Evolutionary conservation across 2,888 invertebrate species (phyloP).

Genomic region (Xylophagus ater): DNA sequence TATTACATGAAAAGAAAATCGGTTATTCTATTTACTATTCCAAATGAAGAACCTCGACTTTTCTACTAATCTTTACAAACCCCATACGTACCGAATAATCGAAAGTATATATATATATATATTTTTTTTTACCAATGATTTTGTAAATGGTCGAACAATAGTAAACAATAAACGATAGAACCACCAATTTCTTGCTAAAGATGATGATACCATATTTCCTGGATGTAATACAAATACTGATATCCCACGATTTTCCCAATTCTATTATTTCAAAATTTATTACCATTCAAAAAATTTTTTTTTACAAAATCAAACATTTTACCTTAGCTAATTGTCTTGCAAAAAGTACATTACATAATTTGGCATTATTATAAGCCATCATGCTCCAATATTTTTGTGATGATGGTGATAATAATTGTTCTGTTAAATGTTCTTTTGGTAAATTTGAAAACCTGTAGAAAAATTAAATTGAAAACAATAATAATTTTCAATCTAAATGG

Average conservation of each 20-base stretch:
- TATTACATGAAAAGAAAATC: no score
- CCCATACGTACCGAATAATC: conserved; percentile 4
- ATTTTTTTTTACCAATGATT: conserved; percentile 59
- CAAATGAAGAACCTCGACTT: no score
- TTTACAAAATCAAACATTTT: no score
- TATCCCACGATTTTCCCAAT: conserved; percentile 57
- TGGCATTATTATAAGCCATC: conserved; percentile 83
- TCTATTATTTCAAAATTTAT: conserved; percentile 23
- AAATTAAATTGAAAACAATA: conserved; percentile 24
- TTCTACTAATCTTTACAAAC: no score
- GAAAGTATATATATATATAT: conserved; percentile 3
- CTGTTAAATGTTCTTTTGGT: conserved; percentile 41
- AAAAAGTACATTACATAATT: conserved; percentile 78
- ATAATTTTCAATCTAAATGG: no score
- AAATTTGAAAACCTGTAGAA: conserved; percentile 43
- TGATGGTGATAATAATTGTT: conserved; percentile 56
- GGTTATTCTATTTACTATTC: no score
- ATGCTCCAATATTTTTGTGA: conserved; percentile 63
- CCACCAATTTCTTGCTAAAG: conserved; percentile 75
- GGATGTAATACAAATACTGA: conserved; percentile 76
- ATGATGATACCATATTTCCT: conserved; percentile 80
- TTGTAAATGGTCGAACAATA: conserved; percentile 86
- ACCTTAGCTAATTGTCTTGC: conserved; percentile 63
- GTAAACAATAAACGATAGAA: conserved; percentile 63
- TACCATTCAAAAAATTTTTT: neutral